Evolutionary conservation across 2,797 vertebrate species (phyloP).

Genomic region (Crenuchus spilurus): DNA sequence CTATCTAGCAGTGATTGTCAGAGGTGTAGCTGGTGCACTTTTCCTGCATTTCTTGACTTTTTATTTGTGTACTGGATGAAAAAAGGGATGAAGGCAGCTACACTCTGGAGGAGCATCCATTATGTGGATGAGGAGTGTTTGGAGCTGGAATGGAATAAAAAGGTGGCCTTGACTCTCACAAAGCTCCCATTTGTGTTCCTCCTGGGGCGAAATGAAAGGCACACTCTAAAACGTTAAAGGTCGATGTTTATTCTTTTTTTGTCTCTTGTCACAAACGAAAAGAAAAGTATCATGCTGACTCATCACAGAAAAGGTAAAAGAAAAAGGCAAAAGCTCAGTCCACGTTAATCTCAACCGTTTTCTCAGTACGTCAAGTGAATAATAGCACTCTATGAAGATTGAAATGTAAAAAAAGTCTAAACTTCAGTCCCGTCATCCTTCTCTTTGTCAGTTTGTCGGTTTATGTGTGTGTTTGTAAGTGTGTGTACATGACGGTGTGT

Average conservation of each 20-base stretch:
- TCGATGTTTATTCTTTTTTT: constrained; percentile 83
- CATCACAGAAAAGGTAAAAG: constrained; percentile 77
- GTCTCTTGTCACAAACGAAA: constrained; percentile 80
- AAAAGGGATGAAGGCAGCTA: background rate
- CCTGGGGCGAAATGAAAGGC: constrained; percentile 54
- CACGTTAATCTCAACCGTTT: constrained; percentile 63
- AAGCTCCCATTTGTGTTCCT: background rate
- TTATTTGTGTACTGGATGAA: background rate
- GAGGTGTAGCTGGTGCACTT: background rate
- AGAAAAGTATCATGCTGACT: constrained; percentile 81
- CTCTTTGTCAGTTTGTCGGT: constrained; percentile 44
- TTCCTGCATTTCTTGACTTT: background rate
- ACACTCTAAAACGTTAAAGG: constrained; percentile 78
- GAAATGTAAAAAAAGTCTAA: constrained; percentile 74
- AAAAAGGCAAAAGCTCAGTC: constrained; percentile 67
- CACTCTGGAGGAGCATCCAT: background rate
- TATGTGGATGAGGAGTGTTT: background rate
- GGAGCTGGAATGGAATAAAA: background rate
- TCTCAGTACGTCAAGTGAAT: constrained; percentile 67
- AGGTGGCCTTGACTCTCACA: background rate
- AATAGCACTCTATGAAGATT: constrained; percentile 80
- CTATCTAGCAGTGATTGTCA: background rate
- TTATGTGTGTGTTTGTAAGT: constrained; percentile 32
- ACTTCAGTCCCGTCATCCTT: constrained; percentile 61
- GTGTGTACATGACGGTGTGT: constrained; percentile 22